Base-by-base conservation (phyloP, 1,140 invertebrate genomes). In the Eumaeus atala region DNA sequence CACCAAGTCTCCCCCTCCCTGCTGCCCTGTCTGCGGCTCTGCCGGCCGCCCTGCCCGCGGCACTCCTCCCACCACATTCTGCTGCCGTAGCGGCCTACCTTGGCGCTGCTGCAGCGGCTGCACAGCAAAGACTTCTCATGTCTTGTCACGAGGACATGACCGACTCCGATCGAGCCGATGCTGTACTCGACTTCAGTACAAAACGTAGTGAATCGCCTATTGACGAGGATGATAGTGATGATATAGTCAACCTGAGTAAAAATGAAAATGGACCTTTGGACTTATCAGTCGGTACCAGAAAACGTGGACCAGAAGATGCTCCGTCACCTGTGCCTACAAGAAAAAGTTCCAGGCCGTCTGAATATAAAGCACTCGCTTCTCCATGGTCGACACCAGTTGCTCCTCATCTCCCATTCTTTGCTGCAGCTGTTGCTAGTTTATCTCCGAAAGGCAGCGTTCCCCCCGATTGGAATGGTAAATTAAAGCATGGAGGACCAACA, bases 311-410 rank as follows among this genome's bases (percentile, higher is more conserved):
- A 3, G 90, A 92, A 6, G 91, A 93, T 51, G 90, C 89, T 34
- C 90, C 92, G 0, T 88, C 90, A 4, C 89, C 90, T 0, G 90
- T 92, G 6, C 90, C 90, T 0, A 88, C 88, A 0, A 86, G 91
- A 36, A 93, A 94, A 63, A 91, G 91, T 47, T 90, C 91, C 1
- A 89, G 92, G 62, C 70, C 91, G 2, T n/a, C 89, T 0, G 92
- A 92, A 40, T 92, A 89, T 47, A 91, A 93, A 62, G 90, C 92
- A 0, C 87, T 91, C 8, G 89, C 92, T 1, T 91, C 92, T 0
- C 92, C 93, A 0, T 95, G 94, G 94, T 91, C 92, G 21, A 92
- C 93, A 0, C 92, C 93, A 1, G 91, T 94, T 5, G 92, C 94
- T n/a, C 91, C 92, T 4, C 92, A 93, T 67, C 89, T 94, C 59